Evolutionary conservation across 2,113 vertebrate genomes (phyloP).

Genomic region (Cricetomys ansorgei): DNA sequence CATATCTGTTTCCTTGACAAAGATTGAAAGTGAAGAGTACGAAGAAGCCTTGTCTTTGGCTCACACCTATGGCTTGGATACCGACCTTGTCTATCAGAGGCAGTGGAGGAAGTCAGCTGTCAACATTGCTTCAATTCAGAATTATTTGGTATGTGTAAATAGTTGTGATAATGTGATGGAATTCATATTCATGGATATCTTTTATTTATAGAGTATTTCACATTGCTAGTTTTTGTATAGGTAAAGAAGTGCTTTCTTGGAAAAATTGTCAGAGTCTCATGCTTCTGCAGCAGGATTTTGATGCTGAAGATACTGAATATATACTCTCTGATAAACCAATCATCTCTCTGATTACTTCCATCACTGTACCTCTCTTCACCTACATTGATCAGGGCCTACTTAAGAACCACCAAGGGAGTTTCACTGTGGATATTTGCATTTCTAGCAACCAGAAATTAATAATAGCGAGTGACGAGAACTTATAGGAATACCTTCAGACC

Average conservation of each 20-base stretch:
- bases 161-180: background rate
- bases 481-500: background rate
- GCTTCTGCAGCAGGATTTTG: background rate
- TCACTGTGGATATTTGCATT: background rate
- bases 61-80: constrained; percentile 94
- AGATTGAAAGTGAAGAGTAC: constrained; percentile 99
- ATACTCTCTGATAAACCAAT: background rate
- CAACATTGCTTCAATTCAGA: constrained; percentile 97
- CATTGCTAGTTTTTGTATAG: background rate
- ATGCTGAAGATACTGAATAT: background rate
- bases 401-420: background rate
- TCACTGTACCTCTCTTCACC: background rate
- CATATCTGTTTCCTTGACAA: constrained; percentile 52
- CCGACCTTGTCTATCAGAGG: constrained; percentile 98
- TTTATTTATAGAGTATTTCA: background rate
- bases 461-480: background rate
- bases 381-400: background rate
- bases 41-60: constrained; percentile 96
- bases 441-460: background rate
- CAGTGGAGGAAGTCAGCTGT: constrained; percentile 98
- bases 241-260: background rate
- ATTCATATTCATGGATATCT: background rate
- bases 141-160: constrained; percentile 92
- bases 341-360: background rate
- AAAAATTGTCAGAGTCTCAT: background rate